Percentiles rank a stretch among this genome's conserved stretches.
phyloP scores from a whole-genome alignment of 2,797 vertebrate species.

The Sciurus vulgaris region DNA sequence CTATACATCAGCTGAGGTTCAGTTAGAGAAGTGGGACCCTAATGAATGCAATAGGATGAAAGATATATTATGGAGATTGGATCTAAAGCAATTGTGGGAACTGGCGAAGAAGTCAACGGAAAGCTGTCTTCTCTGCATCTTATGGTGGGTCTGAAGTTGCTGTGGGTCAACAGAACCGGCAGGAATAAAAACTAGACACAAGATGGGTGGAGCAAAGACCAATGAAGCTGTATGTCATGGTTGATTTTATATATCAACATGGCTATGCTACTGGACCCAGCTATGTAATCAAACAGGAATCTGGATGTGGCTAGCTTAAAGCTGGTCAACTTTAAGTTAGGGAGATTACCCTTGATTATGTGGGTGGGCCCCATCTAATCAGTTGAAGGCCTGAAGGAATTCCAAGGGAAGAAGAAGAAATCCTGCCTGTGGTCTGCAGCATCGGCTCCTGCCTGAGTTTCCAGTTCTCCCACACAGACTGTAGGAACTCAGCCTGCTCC shows the following conservation, averaged over 20 bases:
- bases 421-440: not conserved
- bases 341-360: not conserved
- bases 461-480: not conserved
- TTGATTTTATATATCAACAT: not conserved
- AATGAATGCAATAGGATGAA: not conserved
- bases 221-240: not conserved
- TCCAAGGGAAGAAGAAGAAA: not conserved
- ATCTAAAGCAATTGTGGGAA: not conserved
- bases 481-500: not conserved
- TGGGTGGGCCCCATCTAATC: not conserved
- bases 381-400: not conserved
- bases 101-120: not conserved
- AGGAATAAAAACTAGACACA: not conserved
- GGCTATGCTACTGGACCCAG: not conserved
- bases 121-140: not conserved
- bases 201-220: not conserved
- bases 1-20: not conserved
- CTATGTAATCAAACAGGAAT: not conserved
- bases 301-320: not conserved
- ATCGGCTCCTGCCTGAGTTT: constrained; percentile 1
- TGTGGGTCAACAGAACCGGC: not conserved
- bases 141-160: not conserved
- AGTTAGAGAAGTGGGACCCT: not conserved
- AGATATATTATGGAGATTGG: not conserved
- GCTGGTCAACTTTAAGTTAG: not conserved